Percentiles rank a stretch among this genome's conserved stretches.
These are phyloP conservation scores for Pocillopora verrucosa DNA, from an alignment of 64 coral and sea anemone species.

Conservation along the genomic window DNA sequence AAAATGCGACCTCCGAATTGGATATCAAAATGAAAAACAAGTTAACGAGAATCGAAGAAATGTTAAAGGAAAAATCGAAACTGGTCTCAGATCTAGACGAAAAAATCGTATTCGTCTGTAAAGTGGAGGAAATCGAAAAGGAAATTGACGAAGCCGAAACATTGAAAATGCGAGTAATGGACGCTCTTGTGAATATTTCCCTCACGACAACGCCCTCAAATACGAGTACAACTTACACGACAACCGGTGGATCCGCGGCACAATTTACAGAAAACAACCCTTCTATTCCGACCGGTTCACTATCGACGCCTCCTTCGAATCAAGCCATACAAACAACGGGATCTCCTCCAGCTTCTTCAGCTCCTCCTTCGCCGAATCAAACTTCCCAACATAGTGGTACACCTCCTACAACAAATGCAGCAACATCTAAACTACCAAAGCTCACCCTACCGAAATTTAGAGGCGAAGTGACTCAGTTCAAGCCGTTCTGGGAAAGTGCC, in stretches of 20 bases:
- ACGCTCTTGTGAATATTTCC: slow-evolving; percentile 6
- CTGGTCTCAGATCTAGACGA: slow-evolving; percentile 3
- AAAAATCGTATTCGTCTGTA: no score
- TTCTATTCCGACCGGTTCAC: no score
- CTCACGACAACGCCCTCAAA: not conserved
- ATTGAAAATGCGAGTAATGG: slow-evolving; percentile 11
- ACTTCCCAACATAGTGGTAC: no score
- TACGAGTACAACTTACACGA: no score
- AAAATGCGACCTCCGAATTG: not conserved
- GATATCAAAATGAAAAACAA: slow-evolving; percentile 7
- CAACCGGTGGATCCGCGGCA: no score
- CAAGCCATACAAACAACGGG: no score
- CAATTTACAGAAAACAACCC: no score
- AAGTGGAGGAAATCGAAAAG: not conserved
- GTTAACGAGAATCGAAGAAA: not conserved
- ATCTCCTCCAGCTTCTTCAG: no score
- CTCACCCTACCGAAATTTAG: not conserved
- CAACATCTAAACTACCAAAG: not conserved
- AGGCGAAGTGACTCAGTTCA: not conserved
- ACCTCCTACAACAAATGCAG: no score
- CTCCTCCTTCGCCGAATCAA: no score
- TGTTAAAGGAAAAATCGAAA: slow-evolving; percentile 37
- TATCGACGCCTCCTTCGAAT: no score
- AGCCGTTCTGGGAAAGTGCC: not conserved
- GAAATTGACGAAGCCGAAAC: slow-evolving; percentile 8